Percentiles rank a stretch among this genome's conserved stretches.
These are phyloP conservation scores for Eurytoma californica DNA, from an alignment of 2,888 invertebrate species.

Conservation along the genomic window DNA sequence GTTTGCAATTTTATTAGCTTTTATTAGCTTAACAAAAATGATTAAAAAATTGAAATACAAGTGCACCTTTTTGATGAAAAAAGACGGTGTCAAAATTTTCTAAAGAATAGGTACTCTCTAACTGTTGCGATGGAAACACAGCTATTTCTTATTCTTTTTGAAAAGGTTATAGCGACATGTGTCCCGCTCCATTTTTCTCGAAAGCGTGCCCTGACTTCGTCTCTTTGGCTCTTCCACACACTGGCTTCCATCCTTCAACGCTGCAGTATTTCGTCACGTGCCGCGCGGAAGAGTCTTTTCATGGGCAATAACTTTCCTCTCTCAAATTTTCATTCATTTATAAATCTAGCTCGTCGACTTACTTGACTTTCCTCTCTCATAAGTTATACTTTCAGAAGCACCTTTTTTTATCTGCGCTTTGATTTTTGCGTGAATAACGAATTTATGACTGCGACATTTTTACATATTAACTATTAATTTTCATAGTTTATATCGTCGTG, in stretches of 20 bases:
- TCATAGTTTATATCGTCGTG: no score
- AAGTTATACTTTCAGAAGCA: background rate
- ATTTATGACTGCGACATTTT: no score
- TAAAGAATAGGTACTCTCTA: no score
- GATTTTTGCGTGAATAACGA: no score
- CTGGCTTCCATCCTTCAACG: background rate
- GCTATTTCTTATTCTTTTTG: conserved; percentile 1
- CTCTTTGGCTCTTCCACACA: conserved; percentile 18
- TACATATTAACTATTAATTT: no score
- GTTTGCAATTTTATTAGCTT: no score
- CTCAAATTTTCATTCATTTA: conserved; percentile 48
- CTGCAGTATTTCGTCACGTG: conserved; percentile 26
- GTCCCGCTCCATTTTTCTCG: conserved; percentile 28
- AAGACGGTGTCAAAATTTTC: no score
- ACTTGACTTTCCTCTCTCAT: background rate
- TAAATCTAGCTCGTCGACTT: conserved; percentile 29
- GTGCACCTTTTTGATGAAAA: no score
- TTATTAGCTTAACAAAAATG: no score
- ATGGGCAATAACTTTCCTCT: conserved; percentile 38
- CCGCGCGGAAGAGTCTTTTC: conserved; percentile 11
- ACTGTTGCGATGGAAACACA: no score
- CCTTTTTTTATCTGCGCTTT: no score
- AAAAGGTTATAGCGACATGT: background rate
- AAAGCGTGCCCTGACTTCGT: conserved; percentile 26
- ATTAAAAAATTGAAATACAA: no score